Conservation (phyloP, 2,113 vertebrate genomes). For the Forbesichthys agassizii region DNA sequence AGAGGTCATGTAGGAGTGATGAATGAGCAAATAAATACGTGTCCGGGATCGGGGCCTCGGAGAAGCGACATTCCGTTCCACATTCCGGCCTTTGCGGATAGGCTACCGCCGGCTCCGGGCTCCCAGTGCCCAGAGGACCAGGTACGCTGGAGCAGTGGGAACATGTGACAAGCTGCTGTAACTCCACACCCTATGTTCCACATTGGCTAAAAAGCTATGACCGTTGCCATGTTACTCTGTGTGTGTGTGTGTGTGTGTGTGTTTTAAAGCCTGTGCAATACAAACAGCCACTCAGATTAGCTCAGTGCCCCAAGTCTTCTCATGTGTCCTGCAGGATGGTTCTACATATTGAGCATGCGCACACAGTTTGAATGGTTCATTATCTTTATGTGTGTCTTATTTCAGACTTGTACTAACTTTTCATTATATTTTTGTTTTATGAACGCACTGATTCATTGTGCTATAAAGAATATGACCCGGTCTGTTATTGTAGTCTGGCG, state of each 20-base stretch:
- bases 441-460: constrained; percentile 49
- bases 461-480: background rate
- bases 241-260: constrained; percentile 1
- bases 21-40: constrained; percentile 76
- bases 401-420: constrained; percentile 52
- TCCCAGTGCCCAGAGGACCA: constrained; percentile 26
- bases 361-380: constrained; percentile 51
- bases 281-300: constrained; percentile 39
- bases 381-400: background rate
- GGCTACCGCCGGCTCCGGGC: constrained; percentile 20
- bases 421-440: constrained; percentile 53
- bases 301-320: constrained; percentile 45
- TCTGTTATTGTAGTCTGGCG: constrained; percentile 23
- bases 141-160: constrained; percentile 36
- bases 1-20: constrained; percentile 68
- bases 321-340: constrained; percentile 47
- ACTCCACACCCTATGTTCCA: constrained; percentile 50
- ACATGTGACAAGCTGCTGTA: constrained; percentile 49
- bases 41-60: constrained; percentile 53
- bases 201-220: constrained; percentile 23
- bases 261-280: constrained; percentile 23
- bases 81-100: constrained; percentile 61
- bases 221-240: constrained; percentile 22
- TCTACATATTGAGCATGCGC: constrained; percentile 48
- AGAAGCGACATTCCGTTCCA: constrained; percentile 59